phyloP scores from a whole-genome alignment of 2,797 vertebrate species.

The Cuculus canorus region DNA sequence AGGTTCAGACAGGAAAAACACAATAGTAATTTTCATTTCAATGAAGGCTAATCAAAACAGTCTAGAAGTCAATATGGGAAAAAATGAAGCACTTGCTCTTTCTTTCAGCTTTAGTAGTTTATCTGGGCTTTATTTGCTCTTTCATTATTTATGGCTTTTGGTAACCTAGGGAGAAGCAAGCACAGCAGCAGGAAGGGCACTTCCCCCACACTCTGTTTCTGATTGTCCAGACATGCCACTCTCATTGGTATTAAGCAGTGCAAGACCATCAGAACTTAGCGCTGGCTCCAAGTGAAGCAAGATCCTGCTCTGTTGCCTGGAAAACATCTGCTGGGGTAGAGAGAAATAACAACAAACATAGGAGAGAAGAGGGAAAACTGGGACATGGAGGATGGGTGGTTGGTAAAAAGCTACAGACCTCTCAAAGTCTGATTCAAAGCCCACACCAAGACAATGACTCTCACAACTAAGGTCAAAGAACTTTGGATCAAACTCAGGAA shows the following conservation, averaged over 20 bases:
- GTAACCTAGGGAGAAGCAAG: background rate
- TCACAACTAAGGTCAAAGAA: background rate
- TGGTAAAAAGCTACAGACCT: background rate
- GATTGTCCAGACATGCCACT: background rate
- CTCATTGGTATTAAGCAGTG: background rate
- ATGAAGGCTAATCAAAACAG: background rate
- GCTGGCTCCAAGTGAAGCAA: background rate
- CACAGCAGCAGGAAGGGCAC: background rate
- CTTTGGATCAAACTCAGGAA: background rate
- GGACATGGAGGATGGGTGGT: background rate
- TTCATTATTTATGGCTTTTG: background rate
- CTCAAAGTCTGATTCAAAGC: background rate
- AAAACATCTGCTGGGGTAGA: background rate
- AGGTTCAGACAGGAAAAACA: background rate
- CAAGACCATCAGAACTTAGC: background rate
- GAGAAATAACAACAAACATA: background rate
- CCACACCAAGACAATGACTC: background rate
- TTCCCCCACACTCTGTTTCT: background rate
- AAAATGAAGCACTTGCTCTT: accelerated
- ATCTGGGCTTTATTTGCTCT: background rate
- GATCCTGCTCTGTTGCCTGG: background rate
- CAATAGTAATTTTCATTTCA: background rate
- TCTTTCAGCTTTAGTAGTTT: background rate
- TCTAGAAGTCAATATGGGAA: background rate
- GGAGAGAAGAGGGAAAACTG: background rate